Conservation (phyloP, 2,797 vertebrate species). For the Amblyraja radiata region DNA sequence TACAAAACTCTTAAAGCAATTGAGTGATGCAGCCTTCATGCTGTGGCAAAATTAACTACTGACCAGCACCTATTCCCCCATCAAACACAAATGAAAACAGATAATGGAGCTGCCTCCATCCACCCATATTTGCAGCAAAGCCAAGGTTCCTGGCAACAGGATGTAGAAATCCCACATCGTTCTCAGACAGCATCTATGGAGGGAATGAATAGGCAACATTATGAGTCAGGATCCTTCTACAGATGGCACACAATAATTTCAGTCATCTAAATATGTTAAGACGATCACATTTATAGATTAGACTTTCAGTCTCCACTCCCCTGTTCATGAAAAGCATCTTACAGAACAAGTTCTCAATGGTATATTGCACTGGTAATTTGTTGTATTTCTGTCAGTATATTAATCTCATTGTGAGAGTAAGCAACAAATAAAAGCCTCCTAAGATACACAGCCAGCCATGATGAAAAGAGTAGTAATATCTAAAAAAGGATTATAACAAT, state of each 20-base stretch:
- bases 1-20: not conserved
- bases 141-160: not conserved
- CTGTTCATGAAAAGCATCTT: not conserved
- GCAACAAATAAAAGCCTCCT: not conserved
- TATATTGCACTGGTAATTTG: not conserved
- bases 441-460: not conserved
- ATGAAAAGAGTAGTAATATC: not conserved
- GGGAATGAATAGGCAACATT: too few species aligned
- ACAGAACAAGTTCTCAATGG: not conserved
- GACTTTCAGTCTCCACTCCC: not conserved
- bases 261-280: not conserved
- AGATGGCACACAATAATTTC: too few species aligned
- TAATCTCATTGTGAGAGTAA: not conserved
- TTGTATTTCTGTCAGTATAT: not conserved
- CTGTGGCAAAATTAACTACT: not conserved
- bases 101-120: not conserved
- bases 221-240: too few species aligned
- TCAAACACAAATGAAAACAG: slow-evolving; percentile 4
- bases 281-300: not conserved
- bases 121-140: not conserved
- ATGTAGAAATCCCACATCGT: not conserved
- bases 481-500: not conserved
- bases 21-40: not conserved
- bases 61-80: not conserved
- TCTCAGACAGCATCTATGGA: too few species aligned